phyloP scores from a whole-genome alignment of 35 echinoderm and acorn worm genomes.

The Apostichopus japonicus region DNA sequence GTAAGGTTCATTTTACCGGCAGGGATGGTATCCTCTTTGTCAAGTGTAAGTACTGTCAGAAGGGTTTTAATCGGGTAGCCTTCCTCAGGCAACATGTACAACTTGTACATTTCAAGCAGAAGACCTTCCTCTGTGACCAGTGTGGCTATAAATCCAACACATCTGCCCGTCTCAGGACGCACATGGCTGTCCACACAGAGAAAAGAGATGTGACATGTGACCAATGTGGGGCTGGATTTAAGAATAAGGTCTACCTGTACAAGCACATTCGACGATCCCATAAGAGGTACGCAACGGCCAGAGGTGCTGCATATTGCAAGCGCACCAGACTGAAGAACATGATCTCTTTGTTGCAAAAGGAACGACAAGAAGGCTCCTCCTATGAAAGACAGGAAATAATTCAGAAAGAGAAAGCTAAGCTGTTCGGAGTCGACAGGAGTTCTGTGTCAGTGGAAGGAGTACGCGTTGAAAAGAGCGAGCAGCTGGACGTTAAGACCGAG shows the following conservation, averaged over 20 bases:
- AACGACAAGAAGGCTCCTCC: constrained; percentile 48
- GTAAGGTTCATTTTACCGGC: constrained; percentile 55
- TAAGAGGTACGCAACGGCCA: constrained; percentile 47
- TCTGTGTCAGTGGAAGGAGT: constrained; percentile 35
- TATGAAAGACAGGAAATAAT: constrained; percentile 53
- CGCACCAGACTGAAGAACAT: constrained; percentile 46
- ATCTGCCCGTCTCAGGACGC: constrained; percentile 41
- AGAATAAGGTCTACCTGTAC: constrained; percentile 57
- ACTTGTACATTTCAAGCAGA: constrained; percentile 24
- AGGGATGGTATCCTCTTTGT: constrained; percentile 54
- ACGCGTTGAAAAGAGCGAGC: not conserved
- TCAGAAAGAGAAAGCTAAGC: constrained; percentile 48
- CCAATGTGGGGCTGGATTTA: constrained; percentile 54
- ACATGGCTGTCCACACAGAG: constrained; percentile 62
- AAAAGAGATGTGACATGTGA: constrained; percentile 35
- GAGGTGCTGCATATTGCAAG: constrained; percentile 47
- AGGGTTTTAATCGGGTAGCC: constrained; percentile 54
- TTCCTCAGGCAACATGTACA: constrained; percentile 45
- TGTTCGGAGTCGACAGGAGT: constrained; percentile 29
- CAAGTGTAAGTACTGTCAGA: constrained; percentile 54
- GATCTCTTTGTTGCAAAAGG: constrained; percentile 45
- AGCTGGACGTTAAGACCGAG: not conserved
- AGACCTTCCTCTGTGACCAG: constrained; percentile 47
- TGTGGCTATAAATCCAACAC: constrained; percentile 57
- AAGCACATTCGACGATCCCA: constrained; percentile 54